phyloP scores from a whole-genome alignment of 1,140 invertebrate species.

The Diploscapter pachys region DNA sequence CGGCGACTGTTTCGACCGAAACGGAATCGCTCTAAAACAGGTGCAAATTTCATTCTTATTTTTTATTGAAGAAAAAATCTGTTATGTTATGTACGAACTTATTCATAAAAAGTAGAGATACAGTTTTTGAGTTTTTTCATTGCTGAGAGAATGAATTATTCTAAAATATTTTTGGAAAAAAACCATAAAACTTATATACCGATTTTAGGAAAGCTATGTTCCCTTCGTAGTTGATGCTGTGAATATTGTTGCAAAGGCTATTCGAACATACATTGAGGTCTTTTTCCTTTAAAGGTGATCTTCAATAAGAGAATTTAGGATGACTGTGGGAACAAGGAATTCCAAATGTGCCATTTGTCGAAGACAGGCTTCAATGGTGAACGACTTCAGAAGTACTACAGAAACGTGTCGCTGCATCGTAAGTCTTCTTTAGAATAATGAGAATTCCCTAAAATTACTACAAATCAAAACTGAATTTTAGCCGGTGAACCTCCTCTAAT shows the following conservation, averaged over 20 bases:
- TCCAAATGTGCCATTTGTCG: conserved; percentile 44
- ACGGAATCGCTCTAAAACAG: conserved; percentile 61
- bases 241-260: conserved; percentile 76
- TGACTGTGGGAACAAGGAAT: conserved; percentile 37
- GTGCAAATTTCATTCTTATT: background rate
- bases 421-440: conserved; percentile 11
- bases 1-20: conserved; percentile 45
- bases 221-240: conserved; percentile 84
- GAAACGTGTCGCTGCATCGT: conserved; percentile 51
- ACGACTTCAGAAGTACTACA: conserved; percentile 48
- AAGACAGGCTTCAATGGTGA: conserved; percentile 49
- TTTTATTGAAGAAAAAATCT: too few species aligned
- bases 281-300: too few species aligned
- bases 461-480: conserved; percentile 3
- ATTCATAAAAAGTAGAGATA: too few species aligned
- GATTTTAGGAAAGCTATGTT: conserved; percentile 75
- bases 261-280: conserved; percentile 62
- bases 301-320: conserved; percentile 13
- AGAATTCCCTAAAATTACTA: conserved; percentile 6
- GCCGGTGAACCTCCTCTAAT: conserved; percentile 48
- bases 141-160: too few species aligned
- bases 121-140: too few species aligned
- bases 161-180: background rate
- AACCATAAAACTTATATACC: background rate
- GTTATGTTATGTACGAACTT: too few species aligned